These are phyloP conservation scores for Megaceryle torquata DNA, from an alignment of 2,113 vertebrate genomes.

Conservation along the genomic window DNA sequence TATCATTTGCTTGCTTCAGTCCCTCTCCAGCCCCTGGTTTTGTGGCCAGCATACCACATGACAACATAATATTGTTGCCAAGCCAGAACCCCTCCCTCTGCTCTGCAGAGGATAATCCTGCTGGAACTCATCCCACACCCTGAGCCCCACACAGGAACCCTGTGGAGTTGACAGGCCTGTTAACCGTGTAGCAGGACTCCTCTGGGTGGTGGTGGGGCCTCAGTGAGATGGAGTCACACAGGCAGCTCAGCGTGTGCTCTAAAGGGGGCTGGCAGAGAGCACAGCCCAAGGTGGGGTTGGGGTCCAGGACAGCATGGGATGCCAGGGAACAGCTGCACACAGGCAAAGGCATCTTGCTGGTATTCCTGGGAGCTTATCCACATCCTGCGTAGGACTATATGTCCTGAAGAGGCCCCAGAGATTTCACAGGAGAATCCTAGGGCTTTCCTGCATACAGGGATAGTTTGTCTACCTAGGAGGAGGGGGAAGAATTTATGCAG, in stretches of 20 bases:
- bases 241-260: not conserved
- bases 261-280: not conserved
- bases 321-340: rapidly evolving
- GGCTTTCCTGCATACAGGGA: not conserved
- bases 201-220: not conserved
- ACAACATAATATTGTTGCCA: not conserved
- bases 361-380: not conserved
- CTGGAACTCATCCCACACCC: not conserved
- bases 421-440: not conserved
- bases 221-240: rapidly evolving
- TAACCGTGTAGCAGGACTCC: not conserved
- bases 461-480: not conserved
- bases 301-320: not conserved
- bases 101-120: not conserved
- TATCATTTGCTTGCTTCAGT: not conserved
- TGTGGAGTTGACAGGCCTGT: not conserved
- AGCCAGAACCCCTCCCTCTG: not conserved
- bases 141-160: rapidly evolving
- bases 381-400: not conserved
- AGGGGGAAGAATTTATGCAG: not conserved
- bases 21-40: not conserved
- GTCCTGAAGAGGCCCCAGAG: not conserved
- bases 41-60: not conserved
- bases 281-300: not conserved
- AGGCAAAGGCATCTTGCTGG: not conserved